Conservation (phyloP, 2,113 vertebrate genomes). For the Phalacrocorax carbo region DNA sequence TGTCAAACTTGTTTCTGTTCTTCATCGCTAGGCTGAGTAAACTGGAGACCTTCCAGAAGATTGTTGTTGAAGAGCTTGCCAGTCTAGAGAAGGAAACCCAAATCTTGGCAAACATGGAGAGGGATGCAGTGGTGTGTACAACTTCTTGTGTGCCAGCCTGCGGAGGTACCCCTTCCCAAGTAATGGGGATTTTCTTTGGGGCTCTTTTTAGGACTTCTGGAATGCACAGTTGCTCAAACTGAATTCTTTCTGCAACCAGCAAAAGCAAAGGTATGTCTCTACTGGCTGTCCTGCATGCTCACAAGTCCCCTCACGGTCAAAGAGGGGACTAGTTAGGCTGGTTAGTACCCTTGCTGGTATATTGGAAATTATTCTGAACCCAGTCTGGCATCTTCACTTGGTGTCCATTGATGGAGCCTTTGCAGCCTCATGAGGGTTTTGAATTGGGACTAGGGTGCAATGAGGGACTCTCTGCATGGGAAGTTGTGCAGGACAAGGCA, state of each 20-base stretch:
- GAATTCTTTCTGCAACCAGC: slow-evolving; percentile 75
- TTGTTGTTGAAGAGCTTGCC: slow-evolving; percentile 74
- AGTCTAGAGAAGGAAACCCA: slow-evolving; percentile 75
- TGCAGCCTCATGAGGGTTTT: background rate
- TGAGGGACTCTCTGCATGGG: background rate
- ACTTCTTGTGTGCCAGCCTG: background rate
- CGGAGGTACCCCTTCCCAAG: background rate
- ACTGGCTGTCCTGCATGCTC: background rate
- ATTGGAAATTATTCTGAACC: background rate
- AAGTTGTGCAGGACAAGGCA: background rate
- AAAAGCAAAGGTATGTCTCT: slow-evolving; percentile 76
- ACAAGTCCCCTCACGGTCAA: background rate
- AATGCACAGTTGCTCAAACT: slow-evolving; percentile 73
- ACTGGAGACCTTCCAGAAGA: slow-evolving; percentile 77
- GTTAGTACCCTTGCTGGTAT: background rate
- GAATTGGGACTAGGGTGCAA: background rate
- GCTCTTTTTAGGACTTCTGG: slow-evolving; percentile 79
- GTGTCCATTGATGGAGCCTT: background rate
- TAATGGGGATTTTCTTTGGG: background rate
- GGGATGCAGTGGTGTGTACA: slow-evolving; percentile 72
- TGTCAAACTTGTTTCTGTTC: background rate
- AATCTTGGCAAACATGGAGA: slow-evolving; percentile 73
- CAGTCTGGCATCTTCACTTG: background rate
- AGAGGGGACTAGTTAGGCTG: background rate
- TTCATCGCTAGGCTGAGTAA: slow-evolving; percentile 71